Evolutionary conservation across 2,113 vertebrate species (phyloP), one percentile per base, ranked within the genome.

Genomic region (Bos taurus): DNA sequence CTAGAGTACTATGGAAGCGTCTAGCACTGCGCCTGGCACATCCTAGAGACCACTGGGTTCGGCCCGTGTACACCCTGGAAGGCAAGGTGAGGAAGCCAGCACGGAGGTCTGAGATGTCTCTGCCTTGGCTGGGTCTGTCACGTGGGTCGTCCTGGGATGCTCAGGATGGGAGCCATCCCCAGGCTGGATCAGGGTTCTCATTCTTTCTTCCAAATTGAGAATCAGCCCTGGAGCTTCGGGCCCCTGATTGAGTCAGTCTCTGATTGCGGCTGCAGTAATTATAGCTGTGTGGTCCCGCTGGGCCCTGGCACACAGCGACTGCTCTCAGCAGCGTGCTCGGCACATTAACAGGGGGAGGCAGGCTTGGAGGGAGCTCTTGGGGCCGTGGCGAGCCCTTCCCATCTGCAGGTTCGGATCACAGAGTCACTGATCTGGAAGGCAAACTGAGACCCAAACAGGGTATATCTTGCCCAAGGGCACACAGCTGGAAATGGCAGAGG

Each of bases 181-280:
- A 52, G 93, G 67, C 50, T 74, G 59, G 71, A 94, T 57, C 54
- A 26, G 54, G 83, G 52, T 92, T 93, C 87, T 97, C 78, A 60
- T 95, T 95, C 90, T 97, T 90, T 95, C 81, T 95, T 97, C 90
- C 90, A 96, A 86, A 96, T 83, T 86, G 97, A 97, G 96, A 96
- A 86, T 91, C 97, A 90, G 21, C 84, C 97, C 97, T 74, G 95
- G 91, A 94, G 95, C 96, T 95, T 43, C 15, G 10, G 92, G 60
- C 94, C 92, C 94, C 97, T 95, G 96, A 90, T 7, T 91, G 97
- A 96, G 97, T 85, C 95, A 96, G 98, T 94, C 80, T 96, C 94
- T 91, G 94, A 96, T 95, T 96, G 97, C 28, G 0, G 57, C 95
- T 95, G 94, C 97, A 97, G 97, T 98, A 97, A 98, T 98, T 98